These are phyloP conservation scores for Phrynosoma blainvillii DNA, from an alignment of 2,113 vertebrate genomes.

Conservation along the genomic window DNA sequence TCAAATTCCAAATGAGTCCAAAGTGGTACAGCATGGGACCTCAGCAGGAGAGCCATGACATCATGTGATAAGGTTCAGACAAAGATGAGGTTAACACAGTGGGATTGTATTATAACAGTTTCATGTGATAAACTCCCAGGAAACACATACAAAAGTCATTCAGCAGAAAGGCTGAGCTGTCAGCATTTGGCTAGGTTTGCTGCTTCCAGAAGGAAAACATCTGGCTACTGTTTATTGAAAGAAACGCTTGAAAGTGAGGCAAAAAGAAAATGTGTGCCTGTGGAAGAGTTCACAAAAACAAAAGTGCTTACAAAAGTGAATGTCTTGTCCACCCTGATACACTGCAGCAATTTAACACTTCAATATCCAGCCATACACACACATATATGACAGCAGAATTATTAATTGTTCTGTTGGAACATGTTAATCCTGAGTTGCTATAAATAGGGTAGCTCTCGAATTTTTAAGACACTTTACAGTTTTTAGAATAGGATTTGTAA, in stretches of 20 bases:
- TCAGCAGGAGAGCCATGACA: too few relatives aligned
- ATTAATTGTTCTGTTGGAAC: constrained; percentile 35
- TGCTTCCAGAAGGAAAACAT: background rate
- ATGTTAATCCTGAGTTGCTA: constrained; percentile 32
- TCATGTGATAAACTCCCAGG: too few relatives aligned
- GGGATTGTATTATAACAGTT: too few relatives aligned
- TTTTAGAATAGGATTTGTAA: background rate
- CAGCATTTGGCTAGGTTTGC: background rate
- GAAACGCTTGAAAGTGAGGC: background rate
- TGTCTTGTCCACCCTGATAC: background rate
- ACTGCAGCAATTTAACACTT: background rate
- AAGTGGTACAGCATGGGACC: too few relatives aligned
- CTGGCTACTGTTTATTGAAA: background rate
- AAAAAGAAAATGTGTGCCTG: background rate
- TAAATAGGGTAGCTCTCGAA: constrained; percentile 22
- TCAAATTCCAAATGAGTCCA: too few relatives aligned
- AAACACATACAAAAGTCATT: background rate
- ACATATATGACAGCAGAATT: constrained; percentile 11
- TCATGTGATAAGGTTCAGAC: too few relatives aligned
- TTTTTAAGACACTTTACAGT: constrained; percentile 14
- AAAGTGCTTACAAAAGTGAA: background rate
- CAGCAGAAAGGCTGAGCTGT: background rate
- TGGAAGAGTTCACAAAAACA: background rate
- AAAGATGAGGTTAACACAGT: too few relatives aligned
- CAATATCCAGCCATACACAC: background rate